Evolutionary conservation across 2,888 invertebrate genomes (phyloP).

Genomic region (Acronicta psi): DNA sequence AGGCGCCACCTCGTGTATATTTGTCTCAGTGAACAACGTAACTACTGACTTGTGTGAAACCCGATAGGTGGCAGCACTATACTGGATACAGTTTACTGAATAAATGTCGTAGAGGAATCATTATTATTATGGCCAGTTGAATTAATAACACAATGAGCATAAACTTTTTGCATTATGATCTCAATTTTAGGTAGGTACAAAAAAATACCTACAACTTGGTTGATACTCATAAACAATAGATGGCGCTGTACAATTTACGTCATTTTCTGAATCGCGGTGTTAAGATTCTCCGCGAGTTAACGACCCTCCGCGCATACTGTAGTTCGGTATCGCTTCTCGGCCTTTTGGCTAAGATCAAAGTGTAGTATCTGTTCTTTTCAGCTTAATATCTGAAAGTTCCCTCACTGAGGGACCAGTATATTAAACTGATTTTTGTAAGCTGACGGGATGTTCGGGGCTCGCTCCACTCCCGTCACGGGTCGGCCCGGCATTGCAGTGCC

Average conservation of each 20-base stretch:
- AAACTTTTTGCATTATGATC: no score
- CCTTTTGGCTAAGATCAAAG: constrained; percentile 16
- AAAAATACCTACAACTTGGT: constrained; percentile 1
- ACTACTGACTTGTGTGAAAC: not conserved
- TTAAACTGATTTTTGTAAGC: constrained; percentile 12
- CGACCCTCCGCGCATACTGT: not conserved
- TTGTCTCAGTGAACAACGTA: not conserved
- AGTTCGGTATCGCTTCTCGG: constrained; percentile 6
- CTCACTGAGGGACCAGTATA: constrained; percentile 10
- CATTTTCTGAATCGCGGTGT: constrained; percentile 13
- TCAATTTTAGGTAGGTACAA: not conserved
- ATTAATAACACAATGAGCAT: no score
- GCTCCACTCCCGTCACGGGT: constrained; percentile 10
- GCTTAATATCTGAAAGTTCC: constrained; percentile 9
- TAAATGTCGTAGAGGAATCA: no score
- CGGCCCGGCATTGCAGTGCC: constrained; percentile 7
- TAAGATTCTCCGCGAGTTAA: constrained; percentile 9
- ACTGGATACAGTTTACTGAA: no score
- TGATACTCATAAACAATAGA: not conserved
- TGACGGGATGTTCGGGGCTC: constrained; percentile 7
- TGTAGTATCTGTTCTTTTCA: constrained; percentile 6
- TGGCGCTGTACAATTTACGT: constrained; percentile 2
- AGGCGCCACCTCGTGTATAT: not conserved
- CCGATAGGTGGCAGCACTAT: constrained; percentile 9
- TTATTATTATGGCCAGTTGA: no score